A percentile compares a stretch with the other conserved stretches of the same genome.
Evolutionary conservation across 2,113 vertebrate genomes (phyloP).

Genomic region (Cathartes aura): DNA sequence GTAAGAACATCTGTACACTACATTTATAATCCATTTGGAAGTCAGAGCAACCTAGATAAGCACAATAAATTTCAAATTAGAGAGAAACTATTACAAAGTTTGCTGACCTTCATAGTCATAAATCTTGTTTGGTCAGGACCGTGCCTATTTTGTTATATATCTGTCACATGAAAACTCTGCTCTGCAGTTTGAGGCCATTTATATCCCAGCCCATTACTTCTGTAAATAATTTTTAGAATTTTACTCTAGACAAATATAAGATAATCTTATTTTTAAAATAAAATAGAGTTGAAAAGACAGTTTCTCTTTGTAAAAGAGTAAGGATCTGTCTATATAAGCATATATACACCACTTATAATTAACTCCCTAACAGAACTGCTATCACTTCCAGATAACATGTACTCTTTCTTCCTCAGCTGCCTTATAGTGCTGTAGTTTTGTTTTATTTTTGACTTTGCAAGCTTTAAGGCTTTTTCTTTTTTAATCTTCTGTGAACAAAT

Average conservation of each 20-base stretch:
- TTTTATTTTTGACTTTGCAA: background rate
- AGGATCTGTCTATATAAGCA: background rate
- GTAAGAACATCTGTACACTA: background rate
- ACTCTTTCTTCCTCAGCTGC: background rate
- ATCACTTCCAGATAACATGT: background rate
- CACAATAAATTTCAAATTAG: background rate
- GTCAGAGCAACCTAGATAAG: background rate
- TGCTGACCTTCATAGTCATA: constrained; percentile 6
- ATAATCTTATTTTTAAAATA: background rate
- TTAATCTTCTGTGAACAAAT: background rate
- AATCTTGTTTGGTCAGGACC: background rate
- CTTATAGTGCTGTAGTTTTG: rapidly evolving
- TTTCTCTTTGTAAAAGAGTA: background rate
- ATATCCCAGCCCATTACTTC: background rate
- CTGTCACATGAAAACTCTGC: background rate
- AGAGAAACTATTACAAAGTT: background rate
- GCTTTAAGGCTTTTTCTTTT: background rate
- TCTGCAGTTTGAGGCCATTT: background rate
- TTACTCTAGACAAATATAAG: background rate
- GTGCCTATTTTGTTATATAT: background rate
- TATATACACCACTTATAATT: background rate
- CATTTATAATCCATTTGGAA: background rate
- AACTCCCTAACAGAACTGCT: background rate
- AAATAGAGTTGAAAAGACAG: background rate
- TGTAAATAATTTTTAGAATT: background rate